Evolutionary conservation across 2,888 invertebrate genomes (phyloP).

Genomic region (Yponomeuta sedellus): DNA sequence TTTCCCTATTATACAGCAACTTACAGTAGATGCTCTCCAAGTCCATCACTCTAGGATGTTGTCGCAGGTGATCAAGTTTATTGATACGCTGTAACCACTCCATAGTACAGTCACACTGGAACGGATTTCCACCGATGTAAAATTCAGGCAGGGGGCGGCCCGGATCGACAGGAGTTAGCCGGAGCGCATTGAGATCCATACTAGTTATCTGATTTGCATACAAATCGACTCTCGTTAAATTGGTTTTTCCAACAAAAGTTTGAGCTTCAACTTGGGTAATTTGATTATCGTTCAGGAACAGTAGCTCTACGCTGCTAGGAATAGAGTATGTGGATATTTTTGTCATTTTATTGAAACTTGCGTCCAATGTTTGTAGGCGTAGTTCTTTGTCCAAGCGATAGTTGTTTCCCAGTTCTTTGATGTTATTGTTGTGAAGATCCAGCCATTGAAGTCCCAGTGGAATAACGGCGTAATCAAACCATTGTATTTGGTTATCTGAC

Average conservation of each 20-base stretch:
- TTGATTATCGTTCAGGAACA: constrained; percentile 93
- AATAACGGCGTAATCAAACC: constrained; percentile 92
- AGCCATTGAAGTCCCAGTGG: constrained; percentile 91
- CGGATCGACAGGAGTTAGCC: constrained; percentile 86
- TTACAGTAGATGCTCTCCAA: constrained; percentile 93
- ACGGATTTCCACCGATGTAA: constrained; percentile 95
- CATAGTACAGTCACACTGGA: constrained; percentile 96
- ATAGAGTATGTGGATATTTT: constrained; percentile 85
- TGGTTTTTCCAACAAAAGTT: constrained; percentile 91
- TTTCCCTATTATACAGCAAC: constrained; percentile 88
- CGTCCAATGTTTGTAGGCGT: constrained; percentile 88
- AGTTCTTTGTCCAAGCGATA: constrained; percentile 82
- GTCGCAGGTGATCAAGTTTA: constrained; percentile 86
- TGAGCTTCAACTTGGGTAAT: constrained; percentile 91
- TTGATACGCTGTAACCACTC: constrained; percentile 96
- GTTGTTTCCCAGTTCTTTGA: constrained; percentile 86
- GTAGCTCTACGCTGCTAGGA: constrained; percentile 88
- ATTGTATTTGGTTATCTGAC: constrained; percentile 91
- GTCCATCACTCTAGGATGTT: constrained; percentile 94
- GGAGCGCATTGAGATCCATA: constrained; percentile 91
- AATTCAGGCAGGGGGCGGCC: constrained; percentile 89
- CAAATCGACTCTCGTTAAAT: constrained; percentile 92
- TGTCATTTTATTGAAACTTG: constrained; percentile 92
- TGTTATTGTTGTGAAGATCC: constrained; percentile 91
- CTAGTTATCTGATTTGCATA: constrained; percentile 94